Evolutionary conservation across 2,888 invertebrate species (phyloP).

Genomic region (Agrilus biguttatus): DNA sequence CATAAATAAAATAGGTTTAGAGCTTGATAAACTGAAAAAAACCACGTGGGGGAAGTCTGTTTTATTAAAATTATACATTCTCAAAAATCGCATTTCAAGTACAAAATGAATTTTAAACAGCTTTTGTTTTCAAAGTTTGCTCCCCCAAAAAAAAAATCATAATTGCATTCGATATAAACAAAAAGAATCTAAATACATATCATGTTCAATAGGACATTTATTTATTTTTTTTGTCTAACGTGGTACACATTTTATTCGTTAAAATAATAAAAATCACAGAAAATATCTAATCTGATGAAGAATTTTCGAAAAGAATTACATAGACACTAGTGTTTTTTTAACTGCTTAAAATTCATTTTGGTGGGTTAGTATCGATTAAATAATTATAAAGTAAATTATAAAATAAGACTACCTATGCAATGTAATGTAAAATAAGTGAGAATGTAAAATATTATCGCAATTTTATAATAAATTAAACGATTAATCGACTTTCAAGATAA

Average conservation of each 20-base stretch:
- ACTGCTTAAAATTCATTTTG: conserved; percentile 20
- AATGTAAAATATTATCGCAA: conserved; percentile 28
- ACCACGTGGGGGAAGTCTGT: too few relatives aligned
- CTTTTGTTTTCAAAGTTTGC: not conserved
- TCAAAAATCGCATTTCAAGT: conserved; percentile 9
- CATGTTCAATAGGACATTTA: not conserved
- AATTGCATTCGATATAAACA: not conserved
- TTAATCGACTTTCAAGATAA: too few relatives aligned
- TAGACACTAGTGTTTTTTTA: not conserved
- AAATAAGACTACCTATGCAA: conserved; percentile 2
- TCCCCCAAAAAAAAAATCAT: conserved; percentile 6
- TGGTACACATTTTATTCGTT: too few relatives aligned
- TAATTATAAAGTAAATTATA: not conserved
- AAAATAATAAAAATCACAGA: too few relatives aligned
- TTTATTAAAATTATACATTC: too few relatives aligned
- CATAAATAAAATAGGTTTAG: too few relatives aligned
- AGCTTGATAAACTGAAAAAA: too few relatives aligned
- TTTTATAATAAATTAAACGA: not conserved
- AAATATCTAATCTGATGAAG: not conserved
- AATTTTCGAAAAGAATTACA: not conserved
- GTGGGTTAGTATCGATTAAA: conserved; percentile 1
- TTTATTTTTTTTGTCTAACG: too few relatives aligned
- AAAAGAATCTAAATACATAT: not conserved
- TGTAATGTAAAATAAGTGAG: conserved; percentile 3
- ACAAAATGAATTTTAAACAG: conserved; percentile 16